A percentile compares a stretch with the other conserved stretches of the same genome.
Evolutionary conservation across 2,797 vertebrate species (phyloP).

Genomic region (Percopsis omiscomaycus): DNA sequence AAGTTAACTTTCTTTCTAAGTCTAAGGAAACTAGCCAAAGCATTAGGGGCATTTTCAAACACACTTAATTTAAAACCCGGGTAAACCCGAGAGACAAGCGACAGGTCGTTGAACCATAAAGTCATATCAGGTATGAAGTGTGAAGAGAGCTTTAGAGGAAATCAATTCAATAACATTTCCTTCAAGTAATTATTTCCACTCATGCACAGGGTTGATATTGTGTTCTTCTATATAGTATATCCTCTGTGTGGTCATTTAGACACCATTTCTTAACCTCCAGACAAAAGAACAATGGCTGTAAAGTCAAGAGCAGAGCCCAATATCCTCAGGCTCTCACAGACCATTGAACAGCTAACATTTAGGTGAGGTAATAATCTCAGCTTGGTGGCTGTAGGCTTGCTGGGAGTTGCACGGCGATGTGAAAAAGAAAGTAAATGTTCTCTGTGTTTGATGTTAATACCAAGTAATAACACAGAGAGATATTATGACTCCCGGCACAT

Average conservation of each 20-base stretch:
- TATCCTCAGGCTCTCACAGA: too few relatives aligned
- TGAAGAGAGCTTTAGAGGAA: background rate
- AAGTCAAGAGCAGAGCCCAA: constrained; percentile 2
- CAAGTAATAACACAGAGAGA: too few relatives aligned
- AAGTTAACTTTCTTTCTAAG: background rate
- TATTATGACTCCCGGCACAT: background rate
- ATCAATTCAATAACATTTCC: constrained; percentile 4
- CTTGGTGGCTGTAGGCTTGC: constrained; percentile 35
- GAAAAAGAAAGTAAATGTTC: too few relatives aligned
- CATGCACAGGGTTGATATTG: constrained; percentile 15
- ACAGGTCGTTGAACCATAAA: background rate
- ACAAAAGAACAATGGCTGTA: constrained; percentile 14
- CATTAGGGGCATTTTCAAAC: background rate
- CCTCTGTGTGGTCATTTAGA: constrained; percentile 19
- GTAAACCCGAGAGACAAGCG: background rate
- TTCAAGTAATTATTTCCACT: constrained; percentile 10
- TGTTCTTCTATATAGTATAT: background rate
- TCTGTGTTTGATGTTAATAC: too few relatives aligned
- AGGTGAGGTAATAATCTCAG: constrained; percentile 38
- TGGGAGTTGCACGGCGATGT: too few relatives aligned
- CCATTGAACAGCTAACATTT: constrained; percentile 22
- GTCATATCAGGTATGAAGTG: background rate
- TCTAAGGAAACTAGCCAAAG: background rate
- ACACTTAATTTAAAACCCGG: background rate
- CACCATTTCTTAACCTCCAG: constrained; percentile 10